A percentile compares a stretch with the other conserved stretches of the same genome.
These are phyloP conservation scores for Ciconia nigra DNA, from an alignment of 2,797 vertebrate genomes.

Conservation along the genomic window DNA sequence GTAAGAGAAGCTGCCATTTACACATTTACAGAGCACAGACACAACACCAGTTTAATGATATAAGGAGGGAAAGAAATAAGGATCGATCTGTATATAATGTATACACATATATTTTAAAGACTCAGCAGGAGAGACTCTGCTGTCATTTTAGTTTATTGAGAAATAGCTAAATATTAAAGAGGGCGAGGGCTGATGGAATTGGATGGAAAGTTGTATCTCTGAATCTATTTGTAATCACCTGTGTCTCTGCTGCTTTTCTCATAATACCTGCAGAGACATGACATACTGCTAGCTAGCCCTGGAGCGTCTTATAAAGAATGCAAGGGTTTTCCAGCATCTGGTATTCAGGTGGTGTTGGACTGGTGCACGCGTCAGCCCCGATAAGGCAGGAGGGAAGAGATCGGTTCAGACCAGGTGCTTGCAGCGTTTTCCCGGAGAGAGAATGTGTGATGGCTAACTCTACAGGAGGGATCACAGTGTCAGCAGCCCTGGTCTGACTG, in stretches of 20 bases:
- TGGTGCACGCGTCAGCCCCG: not conserved
- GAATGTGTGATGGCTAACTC: not conserved
- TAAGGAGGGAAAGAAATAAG: constrained; percentile 9
- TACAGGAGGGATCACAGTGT: not conserved
- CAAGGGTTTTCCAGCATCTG: not conserved
- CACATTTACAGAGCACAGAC: constrained; percentile 52
- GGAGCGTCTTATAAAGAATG: not conserved
- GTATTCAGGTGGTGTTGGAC: not conserved
- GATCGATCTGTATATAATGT: not conserved
- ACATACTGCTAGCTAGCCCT: not conserved
- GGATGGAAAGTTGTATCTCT: not conserved
- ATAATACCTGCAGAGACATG: not conserved
- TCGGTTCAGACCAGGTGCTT: not conserved
- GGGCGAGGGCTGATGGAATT: not conserved
- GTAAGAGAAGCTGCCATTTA: constrained; percentile 48
- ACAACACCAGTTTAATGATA: constrained; percentile 43
- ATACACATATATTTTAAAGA: constrained; percentile 15
- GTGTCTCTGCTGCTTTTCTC: constrained; percentile 12
- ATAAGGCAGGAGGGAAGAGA: not conserved
- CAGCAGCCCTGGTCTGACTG: not conserved
- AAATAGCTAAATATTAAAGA: constrained; percentile 37
- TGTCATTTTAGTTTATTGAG: constrained; percentile 30
- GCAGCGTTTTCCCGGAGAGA: fast-evolving
- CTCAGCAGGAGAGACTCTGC: not conserved
- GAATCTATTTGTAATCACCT: constrained; percentile 27